A percentile compares a stretch with the other conserved stretches of the same genome.
phyloP scores from a whole-genome alignment of 2,113 vertebrate species.

The Eulacestoma nigropectus region DNA sequence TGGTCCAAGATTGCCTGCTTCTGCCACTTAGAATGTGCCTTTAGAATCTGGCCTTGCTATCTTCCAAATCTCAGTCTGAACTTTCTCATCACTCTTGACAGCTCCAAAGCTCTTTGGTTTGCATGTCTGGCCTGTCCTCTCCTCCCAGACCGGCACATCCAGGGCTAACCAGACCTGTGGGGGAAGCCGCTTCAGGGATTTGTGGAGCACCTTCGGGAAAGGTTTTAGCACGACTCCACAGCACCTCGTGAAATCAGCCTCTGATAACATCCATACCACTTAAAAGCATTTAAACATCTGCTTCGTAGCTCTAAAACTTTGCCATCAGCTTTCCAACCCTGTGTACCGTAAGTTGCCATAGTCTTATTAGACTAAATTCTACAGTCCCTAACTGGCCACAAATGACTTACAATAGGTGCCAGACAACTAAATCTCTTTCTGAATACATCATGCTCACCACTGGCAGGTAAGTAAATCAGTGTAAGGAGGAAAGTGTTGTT shows the following conservation, averaged over 20 bases:
- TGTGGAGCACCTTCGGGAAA: neutral
- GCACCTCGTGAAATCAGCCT: neutral
- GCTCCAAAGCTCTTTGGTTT: neutral
- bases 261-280: neutral
- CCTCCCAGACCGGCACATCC: neutral
- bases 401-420: neutral
- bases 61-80: neutral
- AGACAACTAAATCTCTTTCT: neutral
- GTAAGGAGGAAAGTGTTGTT: neutral
- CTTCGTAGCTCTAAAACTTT: fast-evolving
- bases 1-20: neutral
- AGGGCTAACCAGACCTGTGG: neutral
- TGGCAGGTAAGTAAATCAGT: neutral
- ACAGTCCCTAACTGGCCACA: neutral
- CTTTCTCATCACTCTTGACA: neutral
- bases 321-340: neutral
- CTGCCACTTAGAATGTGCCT: neutral
- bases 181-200: neutral
- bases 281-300: neutral
- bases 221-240: neutral
- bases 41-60: neutral
- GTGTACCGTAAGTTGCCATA: neutral
- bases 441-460: neutral
- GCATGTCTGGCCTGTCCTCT: neutral
- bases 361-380: neutral